phyloP scores from a whole-genome alignment of 2,797 vertebrate species.

The Falco berigora region DNA sequence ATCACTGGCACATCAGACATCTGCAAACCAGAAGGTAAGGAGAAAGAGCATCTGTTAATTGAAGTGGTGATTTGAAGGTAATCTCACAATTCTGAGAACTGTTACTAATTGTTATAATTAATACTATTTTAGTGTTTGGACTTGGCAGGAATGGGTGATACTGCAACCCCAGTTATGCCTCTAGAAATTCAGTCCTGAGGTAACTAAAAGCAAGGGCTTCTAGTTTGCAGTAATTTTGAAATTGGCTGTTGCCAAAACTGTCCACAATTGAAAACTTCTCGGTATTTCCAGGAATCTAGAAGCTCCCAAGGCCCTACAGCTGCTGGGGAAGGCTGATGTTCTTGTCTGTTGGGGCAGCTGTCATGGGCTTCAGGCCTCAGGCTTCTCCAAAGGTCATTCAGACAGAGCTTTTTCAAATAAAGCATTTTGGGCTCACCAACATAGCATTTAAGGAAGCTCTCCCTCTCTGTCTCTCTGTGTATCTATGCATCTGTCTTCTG shows the following conservation, averaged over 20 bases:
- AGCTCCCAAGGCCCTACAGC: slow-evolving; percentile 13
- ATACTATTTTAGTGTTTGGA: not conserved
- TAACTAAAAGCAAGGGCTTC: not conserved
- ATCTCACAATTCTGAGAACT: not conserved
- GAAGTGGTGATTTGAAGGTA: not conserved
- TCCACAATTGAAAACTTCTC: not conserved
- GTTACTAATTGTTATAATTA: not conserved
- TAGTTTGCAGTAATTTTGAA: not conserved
- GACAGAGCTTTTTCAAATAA: not conserved
- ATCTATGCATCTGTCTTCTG: not conserved
- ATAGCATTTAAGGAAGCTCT: not conserved
- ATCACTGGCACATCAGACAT: not conserved
- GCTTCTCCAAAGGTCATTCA: not conserved
- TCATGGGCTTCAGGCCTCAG: not conserved
- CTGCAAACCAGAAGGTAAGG: not conserved
- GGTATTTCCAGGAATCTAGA: slow-evolving; percentile 47
- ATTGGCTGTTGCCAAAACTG: not conserved
- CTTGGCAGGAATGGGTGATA: not conserved
- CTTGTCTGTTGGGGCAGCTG: not conserved
- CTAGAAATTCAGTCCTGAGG: not conserved
- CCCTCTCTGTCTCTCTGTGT: not conserved
- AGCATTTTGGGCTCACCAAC: not conserved
- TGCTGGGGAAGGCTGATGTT: not conserved
- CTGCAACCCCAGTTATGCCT: not conserved
- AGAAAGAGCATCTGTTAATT: not conserved